Evolutionary conservation across 2,888 invertebrate species (phyloP).

Genomic region (Tanytarsus gracilentus): DNA sequence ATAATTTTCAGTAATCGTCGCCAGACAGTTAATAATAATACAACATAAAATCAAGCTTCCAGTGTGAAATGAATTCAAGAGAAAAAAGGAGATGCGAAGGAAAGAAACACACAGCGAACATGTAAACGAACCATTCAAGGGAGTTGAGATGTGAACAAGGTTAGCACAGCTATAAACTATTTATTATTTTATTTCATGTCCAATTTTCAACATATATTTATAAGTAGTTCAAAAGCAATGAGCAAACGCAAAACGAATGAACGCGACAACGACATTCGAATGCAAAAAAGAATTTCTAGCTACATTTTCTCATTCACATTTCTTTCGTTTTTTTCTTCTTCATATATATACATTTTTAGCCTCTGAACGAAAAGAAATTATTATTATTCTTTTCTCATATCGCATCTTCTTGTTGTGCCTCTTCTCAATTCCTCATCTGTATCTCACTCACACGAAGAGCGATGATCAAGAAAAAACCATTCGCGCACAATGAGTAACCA

Average conservation of each 20-base stretch:
- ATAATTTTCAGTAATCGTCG: too few species aligned
- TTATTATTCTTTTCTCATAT: not conserved
- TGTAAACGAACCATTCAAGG: conserved; percentile 11
- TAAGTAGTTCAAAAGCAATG: conserved; percentile 21
- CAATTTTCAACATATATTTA: conserved; percentile 15
- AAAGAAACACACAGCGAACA: not conserved
- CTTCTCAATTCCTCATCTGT: not conserved
- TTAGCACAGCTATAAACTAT: not conserved
- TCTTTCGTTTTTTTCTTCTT: not conserved
- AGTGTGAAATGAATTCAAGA: not conserved
- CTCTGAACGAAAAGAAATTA: not conserved
- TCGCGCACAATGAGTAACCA: conserved; percentile 4
- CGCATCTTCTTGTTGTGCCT: too few species aligned
- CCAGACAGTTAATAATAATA: too few species aligned
- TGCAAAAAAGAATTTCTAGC: too few species aligned
- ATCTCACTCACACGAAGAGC: not conserved
- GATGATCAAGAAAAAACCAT: conserved; percentile 5
- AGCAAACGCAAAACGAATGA: not conserved
- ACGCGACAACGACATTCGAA: too few species aligned
- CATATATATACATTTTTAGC: conserved; percentile 11
- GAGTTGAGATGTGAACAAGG: conserved; percentile 15
- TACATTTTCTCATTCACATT: too few species aligned
- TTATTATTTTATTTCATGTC: conserved; percentile 1
- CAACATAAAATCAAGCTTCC: too few species aligned
- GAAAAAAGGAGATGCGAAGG: not conserved